phyloP scores from a whole-genome alignment of 1,140 invertebrate genomes.

The Pollicipes pollicipes region DNA sequence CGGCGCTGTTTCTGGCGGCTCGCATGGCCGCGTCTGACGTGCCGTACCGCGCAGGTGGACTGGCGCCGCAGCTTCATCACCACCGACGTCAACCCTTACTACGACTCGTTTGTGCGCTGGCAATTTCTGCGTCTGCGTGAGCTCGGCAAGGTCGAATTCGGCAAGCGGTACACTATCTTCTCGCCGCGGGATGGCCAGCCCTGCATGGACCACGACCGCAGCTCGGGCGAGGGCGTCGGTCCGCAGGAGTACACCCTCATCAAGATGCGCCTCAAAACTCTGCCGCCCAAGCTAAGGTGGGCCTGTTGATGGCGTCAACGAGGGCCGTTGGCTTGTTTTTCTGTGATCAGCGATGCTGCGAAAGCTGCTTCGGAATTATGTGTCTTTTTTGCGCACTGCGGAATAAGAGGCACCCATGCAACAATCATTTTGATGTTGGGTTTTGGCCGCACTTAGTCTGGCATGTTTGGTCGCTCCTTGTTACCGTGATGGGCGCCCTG shows the following conservation, averaged over 20 bases:
- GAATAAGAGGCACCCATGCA: too few species aligned
- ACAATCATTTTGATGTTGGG: too few species aligned
- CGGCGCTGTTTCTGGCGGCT: too few species aligned
- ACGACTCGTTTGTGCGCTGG: slow-evolving; percentile 95
- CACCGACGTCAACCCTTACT: slow-evolving; percentile 94
- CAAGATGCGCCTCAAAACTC: slow-evolving; percentile 58
- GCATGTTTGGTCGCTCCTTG: too few species aligned
- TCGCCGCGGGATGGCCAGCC: slow-evolving; percentile 93
- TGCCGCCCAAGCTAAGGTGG: neutral
- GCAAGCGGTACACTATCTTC: slow-evolving; percentile 93
- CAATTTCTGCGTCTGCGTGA: slow-evolving; percentile 81
- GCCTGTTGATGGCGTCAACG: too few species aligned
- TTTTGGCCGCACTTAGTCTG: too few species aligned
- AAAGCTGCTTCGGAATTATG: too few species aligned
- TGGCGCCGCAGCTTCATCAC: slow-evolving; percentile 96
- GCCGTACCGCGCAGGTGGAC: slow-evolving; percentile 62
- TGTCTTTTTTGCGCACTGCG: too few species aligned
- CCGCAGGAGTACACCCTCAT: slow-evolving; percentile 96
- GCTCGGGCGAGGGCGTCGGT: slow-evolving; percentile 87
- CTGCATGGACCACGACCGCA: slow-evolving; percentile 98
- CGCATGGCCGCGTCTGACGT: too few species aligned
- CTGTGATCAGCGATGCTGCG: too few species aligned
- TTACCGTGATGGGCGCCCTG: too few species aligned
- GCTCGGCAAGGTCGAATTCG: slow-evolving; percentile 81
- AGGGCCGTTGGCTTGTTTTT: too few species aligned